Percentiles rank a stretch among this genome's conserved stretches.
These are phyloP conservation scores for Montipora capitata DNA, from an alignment of 92 coral and sea anemone genomes.

Conservation along the genomic window DNA sequence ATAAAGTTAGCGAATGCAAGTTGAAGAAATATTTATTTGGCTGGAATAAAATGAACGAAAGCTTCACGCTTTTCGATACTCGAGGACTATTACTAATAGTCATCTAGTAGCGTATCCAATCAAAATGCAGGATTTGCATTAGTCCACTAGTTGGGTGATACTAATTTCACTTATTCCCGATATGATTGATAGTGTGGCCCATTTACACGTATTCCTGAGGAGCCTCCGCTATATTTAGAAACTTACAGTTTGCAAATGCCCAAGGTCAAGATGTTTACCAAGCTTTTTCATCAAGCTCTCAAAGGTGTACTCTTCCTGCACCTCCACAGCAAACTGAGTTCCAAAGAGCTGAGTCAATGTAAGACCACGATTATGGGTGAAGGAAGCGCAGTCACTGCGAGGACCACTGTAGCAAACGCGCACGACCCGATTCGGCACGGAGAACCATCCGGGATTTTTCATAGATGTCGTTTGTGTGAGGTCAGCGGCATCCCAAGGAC, in stretches of 20 bases:
- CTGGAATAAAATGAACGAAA: too few relatives aligned
- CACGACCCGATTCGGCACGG: constrained; percentile 76
- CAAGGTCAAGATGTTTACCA: constrained; percentile 94
- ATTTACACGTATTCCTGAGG: background rate
- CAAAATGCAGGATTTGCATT: too few relatives aligned
- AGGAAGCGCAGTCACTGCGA: constrained; percentile 93
- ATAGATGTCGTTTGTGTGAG: constrained; percentile 88
- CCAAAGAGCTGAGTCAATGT: constrained; percentile 87
- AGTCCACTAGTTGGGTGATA: too few relatives aligned
- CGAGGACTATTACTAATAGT: too few relatives aligned
- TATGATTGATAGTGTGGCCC: too few relatives aligned
- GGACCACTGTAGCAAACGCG: constrained; percentile 98
- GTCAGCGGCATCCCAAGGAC: constrained; percentile 92
- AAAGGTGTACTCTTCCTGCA: constrained; percentile 90
- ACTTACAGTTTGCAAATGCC: constrained; percentile 93
- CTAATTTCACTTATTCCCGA: too few relatives aligned
- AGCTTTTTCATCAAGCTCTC: constrained; percentile 86
- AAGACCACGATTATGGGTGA: constrained; percentile 85
- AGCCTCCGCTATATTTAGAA: background rate
- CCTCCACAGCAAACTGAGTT: constrained; percentile 93
- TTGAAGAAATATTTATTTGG: too few relatives aligned
- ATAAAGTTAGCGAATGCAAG: too few relatives aligned
- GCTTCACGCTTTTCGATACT: too few relatives aligned
- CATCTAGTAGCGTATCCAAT: too few relatives aligned
- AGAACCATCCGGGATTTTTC: constrained; percentile 98